Conservation (phyloP, 2,113 vertebrate species). For the Pseudonaja textilis region DNA sequence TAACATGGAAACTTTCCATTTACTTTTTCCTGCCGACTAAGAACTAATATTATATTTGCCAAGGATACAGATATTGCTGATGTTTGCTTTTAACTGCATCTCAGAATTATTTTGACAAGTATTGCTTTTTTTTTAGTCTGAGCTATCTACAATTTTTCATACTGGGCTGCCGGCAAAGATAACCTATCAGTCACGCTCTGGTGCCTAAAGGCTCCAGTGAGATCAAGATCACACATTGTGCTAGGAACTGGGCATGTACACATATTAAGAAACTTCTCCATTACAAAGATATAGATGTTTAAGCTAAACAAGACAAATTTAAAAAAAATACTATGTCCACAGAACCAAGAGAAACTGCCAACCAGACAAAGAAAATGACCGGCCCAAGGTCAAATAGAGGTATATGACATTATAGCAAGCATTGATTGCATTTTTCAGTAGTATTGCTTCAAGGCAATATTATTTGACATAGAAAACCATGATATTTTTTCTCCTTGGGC, state of each 20-base stretch:
- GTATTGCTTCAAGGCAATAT: not conserved
- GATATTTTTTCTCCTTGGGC: not conserved
- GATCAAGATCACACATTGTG: not conserved
- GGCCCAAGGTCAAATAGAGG: slow-evolving; percentile 20
- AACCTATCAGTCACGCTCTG: slow-evolving; percentile 10
- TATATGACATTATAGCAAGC: not conserved
- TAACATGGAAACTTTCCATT: not conserved
- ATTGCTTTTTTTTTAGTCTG: slow-evolving; percentile 4
- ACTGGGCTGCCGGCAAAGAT: not conserved
- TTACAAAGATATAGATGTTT: not conserved
- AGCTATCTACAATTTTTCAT: slow-evolving; percentile 41
- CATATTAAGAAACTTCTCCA: not conserved
- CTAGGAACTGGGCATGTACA: not conserved
- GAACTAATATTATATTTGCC: slow-evolving; percentile 21
- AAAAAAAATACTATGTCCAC: slow-evolving; percentile 18
- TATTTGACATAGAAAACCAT: not conserved
- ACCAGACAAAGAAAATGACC: slow-evolving; percentile 4
- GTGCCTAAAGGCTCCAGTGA: not conserved
- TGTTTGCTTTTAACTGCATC: slow-evolving; percentile 19
- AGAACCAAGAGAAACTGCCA: slow-evolving; percentile 10
- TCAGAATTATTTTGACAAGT: slow-evolving; percentile 30
- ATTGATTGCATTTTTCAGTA: not conserved
- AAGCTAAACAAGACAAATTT: not conserved
- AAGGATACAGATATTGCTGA: slow-evolving; percentile 10
- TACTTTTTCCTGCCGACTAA: slow-evolving; percentile 5